Evolutionary conservation across 2,888 invertebrate genomes (phyloP), one percentile per base, ranked within the genome.

Genomic region (Ichneumon xanthorius): DNA sequence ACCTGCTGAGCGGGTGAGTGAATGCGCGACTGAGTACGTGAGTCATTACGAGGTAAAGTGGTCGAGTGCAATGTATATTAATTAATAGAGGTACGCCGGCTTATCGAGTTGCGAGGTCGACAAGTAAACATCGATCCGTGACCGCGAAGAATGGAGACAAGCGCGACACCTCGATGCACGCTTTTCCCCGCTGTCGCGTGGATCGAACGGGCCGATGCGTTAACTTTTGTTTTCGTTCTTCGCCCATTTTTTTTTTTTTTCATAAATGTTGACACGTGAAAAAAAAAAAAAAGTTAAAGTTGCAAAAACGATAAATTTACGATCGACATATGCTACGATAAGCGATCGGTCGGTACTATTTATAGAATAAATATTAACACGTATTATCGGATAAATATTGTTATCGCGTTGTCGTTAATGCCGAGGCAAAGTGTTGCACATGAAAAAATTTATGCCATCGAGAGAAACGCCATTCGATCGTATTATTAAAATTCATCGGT

Each of bases 271-370:
- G 58, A 77, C 63, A 19, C 30, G 70, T 5, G n/a, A n/a, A n/a
- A n/a, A 48, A 16, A 33, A 70, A 73, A 78, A 37, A 37, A 37
- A 37, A 4, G 1, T 37, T 37, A 2, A 58, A 53, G 16, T 33
- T n/a, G 45, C 11, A 53, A 71, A 4, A 63, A 76, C n/a, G 58
- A 73, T 73, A 40, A 81, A 73, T 30, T 22, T 63, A 72, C 53
- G 61, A 70, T 68, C 70, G 81, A 70, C 84, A 78, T 67, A 55
- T 58, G 81, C 61, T 45, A 22, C 61, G 81, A 81, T 78, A 81
- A 80, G 58, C 11, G 37, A 81, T 63, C 68, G 77, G 73, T 73
- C 80, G 53, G 19, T 78, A 3, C 77, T 61, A 61, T 33, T 37
- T 26, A 30, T 48, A 50, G 19, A 40, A 58, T 22, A 16, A 75